Evolutionary conservation across 2,113 vertebrate species (phyloP), one percentile per base, ranked within the genome.

Genomic region (Notarius quadriscutis): DNA sequence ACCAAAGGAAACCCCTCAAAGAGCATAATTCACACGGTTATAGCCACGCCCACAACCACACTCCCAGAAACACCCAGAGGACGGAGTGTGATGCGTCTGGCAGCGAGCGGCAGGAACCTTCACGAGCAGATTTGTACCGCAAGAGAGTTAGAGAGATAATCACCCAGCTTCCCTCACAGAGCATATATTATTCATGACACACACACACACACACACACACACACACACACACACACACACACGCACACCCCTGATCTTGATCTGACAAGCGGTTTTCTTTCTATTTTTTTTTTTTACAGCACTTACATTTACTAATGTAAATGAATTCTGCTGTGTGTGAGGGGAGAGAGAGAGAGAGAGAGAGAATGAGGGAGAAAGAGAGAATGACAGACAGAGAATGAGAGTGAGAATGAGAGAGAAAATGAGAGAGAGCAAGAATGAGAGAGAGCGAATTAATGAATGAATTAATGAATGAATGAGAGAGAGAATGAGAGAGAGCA

Each of bases 181-280:
- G n/a, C 48, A 27, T 78, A 27, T 78, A 78, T 53, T 78, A 78
- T 78, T 79, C n/a, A 79, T 79, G 10, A 57, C n/a, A 51, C 57
- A 55, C 57, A 55, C 75, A 55, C 75, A 27, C 72, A 25, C 75
- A 50, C 69, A 9, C 69, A 41, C 69, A 74, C 71, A 74, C 48
- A 75, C 41, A 75, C 41, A 75, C 41, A 50, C 34, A 41, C 17
- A 50, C 72, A 78, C 75, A 78, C 50, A 55, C 75, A 78, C 75
- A 78, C 22, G 57, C 12, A 79, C 51, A 30, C 75, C 27, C n/a
- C 5, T 25, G 48, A 75, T 53, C 67, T 71, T 71, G 34, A 74
- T 53, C 20, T 77, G 53, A 58, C 12, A 30, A 30, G 30, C 6
- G 14, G 27, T 41, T 41, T 41, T 41, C 41, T 41, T n/a, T 80